Percentiles rank a stretch among this genome's conserved stretches.
Evolutionary conservation across 1,140 invertebrate species (phyloP).

Genomic region (Oedothorax gibbosus): DNA sequence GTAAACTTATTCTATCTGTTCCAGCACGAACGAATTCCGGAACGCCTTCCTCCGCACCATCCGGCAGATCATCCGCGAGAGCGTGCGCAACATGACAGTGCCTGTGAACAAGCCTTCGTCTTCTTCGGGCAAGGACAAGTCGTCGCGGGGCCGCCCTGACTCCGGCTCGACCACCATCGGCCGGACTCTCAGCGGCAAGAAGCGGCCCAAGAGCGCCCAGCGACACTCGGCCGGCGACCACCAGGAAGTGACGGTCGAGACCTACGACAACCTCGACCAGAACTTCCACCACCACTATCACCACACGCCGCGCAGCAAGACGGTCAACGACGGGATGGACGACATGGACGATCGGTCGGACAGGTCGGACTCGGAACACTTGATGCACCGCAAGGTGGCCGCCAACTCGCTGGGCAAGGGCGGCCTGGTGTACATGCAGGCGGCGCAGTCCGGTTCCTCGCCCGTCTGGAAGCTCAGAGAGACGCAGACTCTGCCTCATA

Average conservation of each 20-base stretch:
- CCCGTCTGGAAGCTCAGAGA: constrained; percentile 92
- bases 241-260: constrained; percentile 66
- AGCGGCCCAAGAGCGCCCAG: constrained; percentile 74
- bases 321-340: constrained; percentile 80
- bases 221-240: constrained; percentile 87
- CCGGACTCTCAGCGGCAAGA: constrained; percentile 75
- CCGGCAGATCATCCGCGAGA: constrained; percentile 94
- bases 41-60: constrained; percentile 97
- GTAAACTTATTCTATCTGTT: constrained; percentile 61
- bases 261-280: constrained; percentile 80
- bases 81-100: constrained; percentile 95
- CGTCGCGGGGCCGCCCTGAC: constrained; percentile 82
- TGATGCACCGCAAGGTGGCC: constrained; percentile 67
- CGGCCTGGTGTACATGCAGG: constrained; percentile 62
- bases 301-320: constrained; percentile 89
- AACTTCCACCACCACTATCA: constrained; percentile 74
- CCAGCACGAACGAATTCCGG: constrained; percentile 91
- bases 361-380: constrained; percentile 48
- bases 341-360: constrained; percentile 62
- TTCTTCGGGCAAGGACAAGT: constrained; percentile 14
- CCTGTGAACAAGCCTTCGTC: constrained; percentile 70
- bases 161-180: constrained; percentile 73
- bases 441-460: constrained; percentile 78
- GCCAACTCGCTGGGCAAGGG: constrained; percentile 70
- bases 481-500: constrained; percentile 62